A percentile compares a stretch with the other conserved stretches of the same genome.
These are phyloP conservation scores for Pterophyllum scalare DNA, from an alignment of 2,113 vertebrate genomes.

Conservation along the genomic window DNA sequence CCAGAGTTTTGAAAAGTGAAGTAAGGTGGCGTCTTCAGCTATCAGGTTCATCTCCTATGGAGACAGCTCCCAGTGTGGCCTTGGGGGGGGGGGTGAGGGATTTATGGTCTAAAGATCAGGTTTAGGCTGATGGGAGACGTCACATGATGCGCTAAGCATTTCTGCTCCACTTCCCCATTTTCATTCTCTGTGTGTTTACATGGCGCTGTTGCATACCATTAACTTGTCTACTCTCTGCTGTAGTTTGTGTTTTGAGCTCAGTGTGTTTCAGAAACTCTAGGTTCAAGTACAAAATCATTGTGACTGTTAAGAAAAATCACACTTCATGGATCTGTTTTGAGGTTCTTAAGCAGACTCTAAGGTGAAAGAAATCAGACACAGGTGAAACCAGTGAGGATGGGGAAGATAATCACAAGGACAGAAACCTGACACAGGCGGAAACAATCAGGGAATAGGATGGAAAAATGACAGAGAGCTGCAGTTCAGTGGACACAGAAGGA, in stretches of 20 bases:
- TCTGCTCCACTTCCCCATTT: not conserved
- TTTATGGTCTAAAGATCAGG: not conserved
- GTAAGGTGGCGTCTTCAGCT: not conserved
- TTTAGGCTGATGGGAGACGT: no score
- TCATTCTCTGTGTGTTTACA: not conserved
- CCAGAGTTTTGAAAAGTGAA: not conserved
- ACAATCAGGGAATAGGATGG: not conserved
- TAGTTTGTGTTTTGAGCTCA: not conserved
- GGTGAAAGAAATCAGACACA: not conserved
- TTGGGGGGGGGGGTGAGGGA: not conserved
- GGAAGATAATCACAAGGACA: not conserved
- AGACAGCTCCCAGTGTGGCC: not conserved
- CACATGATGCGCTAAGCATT: no score
- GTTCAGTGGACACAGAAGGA: not conserved
- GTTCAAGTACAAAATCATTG: not conserved
- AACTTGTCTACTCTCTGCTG: not conserved
- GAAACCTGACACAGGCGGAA: not conserved
- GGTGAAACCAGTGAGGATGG: not conserved
- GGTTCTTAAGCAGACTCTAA: not conserved
- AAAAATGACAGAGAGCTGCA: no score
- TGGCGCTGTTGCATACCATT: not conserved
- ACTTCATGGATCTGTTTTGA: not conserved
- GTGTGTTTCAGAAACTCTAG: not conserved
- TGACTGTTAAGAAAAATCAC: not conserved
- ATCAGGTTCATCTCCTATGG: not conserved